phyloP scores from a whole-genome alignment of 2,888 invertebrate species.

The Ethmia dodecea region DNA sequence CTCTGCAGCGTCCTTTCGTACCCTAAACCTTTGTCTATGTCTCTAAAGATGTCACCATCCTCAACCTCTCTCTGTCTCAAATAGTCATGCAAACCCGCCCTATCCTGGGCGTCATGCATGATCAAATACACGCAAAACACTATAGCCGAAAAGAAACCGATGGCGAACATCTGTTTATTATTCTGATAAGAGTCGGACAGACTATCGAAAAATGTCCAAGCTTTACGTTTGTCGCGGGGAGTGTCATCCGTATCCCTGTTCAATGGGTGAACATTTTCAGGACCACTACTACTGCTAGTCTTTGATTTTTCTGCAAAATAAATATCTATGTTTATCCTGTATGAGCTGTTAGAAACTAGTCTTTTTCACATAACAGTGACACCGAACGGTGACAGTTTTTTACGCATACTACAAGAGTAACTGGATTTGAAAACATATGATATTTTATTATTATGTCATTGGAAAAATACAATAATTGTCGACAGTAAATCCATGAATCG shows the following conservation, averaged over 20 bases:
- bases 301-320: constrained; percentile 63
- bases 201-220: constrained; percentile 50
- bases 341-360: no score
- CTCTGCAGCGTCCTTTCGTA: constrained; percentile 42
- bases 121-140: constrained; percentile 20
- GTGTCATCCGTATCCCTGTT: constrained; percentile 51
- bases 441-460: no score
- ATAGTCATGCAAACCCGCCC: constrained; percentile 25
- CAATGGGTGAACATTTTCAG: constrained; percentile 46
- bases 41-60: constrained; percentile 11
- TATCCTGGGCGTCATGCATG: constrained; percentile 32
- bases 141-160: constrained; percentile 43
- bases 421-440: no score
- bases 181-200: constrained; percentile 38
- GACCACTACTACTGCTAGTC: constrained; percentile 27
- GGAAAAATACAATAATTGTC: no score
- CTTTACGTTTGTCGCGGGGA: constrained; percentile 28
- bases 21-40: constrained; percentile 43
- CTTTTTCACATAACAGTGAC: no score
- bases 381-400: no score
- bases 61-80: constrained; percentile 20
- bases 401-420: no score
- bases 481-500: no score
- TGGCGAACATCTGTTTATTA: constrained; percentile 39
- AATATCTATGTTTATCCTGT: constrained; percentile 24